Base-by-base conservation (phyloP, 2,113 vertebrate species). In the Toxostoma redivivum region DNA sequence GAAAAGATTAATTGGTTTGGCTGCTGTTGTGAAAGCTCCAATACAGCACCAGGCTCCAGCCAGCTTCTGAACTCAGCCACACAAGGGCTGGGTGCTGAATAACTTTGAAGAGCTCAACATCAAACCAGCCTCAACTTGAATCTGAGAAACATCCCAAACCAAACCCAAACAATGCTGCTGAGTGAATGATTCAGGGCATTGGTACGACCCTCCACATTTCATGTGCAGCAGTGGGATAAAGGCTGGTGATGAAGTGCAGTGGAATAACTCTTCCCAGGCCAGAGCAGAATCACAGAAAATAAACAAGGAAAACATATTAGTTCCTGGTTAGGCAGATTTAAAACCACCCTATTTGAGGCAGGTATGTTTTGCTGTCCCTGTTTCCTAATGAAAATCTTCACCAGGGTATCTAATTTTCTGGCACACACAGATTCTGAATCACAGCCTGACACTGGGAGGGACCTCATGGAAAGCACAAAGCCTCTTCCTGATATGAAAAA, bases 81-180 rank as follows among this genome's bases (percentile, higher is more conserved):
- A 88, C 17, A 92, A 95, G 94, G 89, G 89, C 78, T 96, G 97
- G 94, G 95, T 78, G 70, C 84, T 95, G 93, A 96, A 89, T 77
- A 88, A 93, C 95, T 97, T 94, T 95, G 92, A 97, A 97, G 89
- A 96, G 80, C 3, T 1, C 92, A 96, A 94, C 90, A 96, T 78
- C 81, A 96, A 96, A 97, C 97, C 95, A 97, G 97, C 95, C 96
- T 96, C 92, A 97, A 94, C 96, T 96, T 97, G 97, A 96, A 95
- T 83, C 1, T 87, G 84, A 97, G 95, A 96, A 96, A 65, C 93
- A 90, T 95, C 95, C 95, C 93, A 93, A 96, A 95, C 85, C 92
- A 96, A 97, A 97, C 86, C 86, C 92, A 97, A 97, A 92, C 87
- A 96, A 77, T 86, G 86, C 78, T 69, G 92, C 74, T 47, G 73